Percentiles rank a stretch among this genome's conserved stretches.
Conservation (phyloP, 2,888 invertebrate genomes). For the Tanytarsus gracilentus region DNA sequence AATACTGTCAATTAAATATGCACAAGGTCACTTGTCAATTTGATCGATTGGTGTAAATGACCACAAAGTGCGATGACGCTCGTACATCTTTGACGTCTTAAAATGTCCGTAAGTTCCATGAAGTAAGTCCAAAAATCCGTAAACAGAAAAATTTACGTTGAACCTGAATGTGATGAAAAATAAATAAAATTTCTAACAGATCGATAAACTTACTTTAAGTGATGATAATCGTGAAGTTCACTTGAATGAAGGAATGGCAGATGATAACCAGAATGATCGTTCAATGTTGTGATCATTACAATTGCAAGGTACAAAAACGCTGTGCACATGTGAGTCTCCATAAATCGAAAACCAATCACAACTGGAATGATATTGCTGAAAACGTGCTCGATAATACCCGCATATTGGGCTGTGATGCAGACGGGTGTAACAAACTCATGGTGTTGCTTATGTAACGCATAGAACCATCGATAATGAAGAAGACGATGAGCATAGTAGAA, state of each 20-base stretch:
- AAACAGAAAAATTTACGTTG: too few species aligned
- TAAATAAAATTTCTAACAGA: too few species aligned
- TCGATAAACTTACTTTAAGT: constrained; percentile 64
- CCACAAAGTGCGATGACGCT: too few species aligned
- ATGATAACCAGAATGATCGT: constrained; percentile 78
- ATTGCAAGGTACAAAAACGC: constrained; percentile 70
- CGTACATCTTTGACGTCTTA: too few species aligned
- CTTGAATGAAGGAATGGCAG: constrained; percentile 76
- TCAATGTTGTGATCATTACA: constrained; percentile 67
- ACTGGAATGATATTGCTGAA: not conserved
- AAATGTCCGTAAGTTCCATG: too few species aligned
- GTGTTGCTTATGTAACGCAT: not conserved
- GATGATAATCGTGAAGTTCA: constrained; percentile 81
- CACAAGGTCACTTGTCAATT: too few species aligned
- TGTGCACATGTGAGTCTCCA: constrained; percentile 68
- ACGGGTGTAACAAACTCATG: not conserved
- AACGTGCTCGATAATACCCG: not conserved
- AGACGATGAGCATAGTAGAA: constrained; percentile 28
- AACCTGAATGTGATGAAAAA: too few species aligned
- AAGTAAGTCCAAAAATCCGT: too few species aligned
- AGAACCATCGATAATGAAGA: not conserved
- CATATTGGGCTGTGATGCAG: not conserved
- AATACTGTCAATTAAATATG: too few species aligned
- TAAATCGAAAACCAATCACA: constrained; percentile 37
- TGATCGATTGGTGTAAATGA: too few species aligned